Percentiles rank a stretch among this genome's conserved stretches.
Conservation (phyloP, 2,888 invertebrate genomes). For the Sinelater perroti region DNA sequence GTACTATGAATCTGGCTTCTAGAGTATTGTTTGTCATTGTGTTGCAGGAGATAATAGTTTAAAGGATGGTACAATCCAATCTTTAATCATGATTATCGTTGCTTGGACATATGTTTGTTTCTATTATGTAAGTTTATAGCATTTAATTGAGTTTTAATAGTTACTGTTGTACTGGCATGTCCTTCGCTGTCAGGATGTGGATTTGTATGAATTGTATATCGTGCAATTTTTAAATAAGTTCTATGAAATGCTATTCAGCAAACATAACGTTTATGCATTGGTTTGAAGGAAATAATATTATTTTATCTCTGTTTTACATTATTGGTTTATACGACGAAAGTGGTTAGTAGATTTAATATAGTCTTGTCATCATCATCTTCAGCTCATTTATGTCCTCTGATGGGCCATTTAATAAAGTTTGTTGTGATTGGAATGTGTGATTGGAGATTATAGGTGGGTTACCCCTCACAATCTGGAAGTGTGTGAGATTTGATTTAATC, state of each 20-base stretch:
- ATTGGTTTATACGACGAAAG: neutral
- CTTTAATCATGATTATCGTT: neutral
- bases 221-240: neutral
- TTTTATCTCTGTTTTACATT: neutral
- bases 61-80: neutral
- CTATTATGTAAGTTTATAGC: neutral
- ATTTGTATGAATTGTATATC: neutral
- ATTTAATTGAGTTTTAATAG: constrained; percentile 1
- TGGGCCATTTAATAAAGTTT: neutral
- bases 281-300: neutral
- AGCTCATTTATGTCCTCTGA: neutral
- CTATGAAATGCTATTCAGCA: constrained; percentile 2
- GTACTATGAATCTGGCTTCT: neutral
- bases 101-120: neutral
- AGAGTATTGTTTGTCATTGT: neutral
- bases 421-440: neutral
- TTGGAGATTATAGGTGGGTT: neutral
- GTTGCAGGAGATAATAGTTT: neutral
- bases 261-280: constrained; percentile 2
- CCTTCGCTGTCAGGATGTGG: constrained; percentile 5
- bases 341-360: constrained; percentile 9
- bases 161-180: constrained; percentile 1
- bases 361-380: constrained; percentile 5
- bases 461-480: neutral
- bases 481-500: neutral